Evolutionary conservation across 2,888 invertebrate species (phyloP).

Genomic region (Diarsia mendica): DNA sequence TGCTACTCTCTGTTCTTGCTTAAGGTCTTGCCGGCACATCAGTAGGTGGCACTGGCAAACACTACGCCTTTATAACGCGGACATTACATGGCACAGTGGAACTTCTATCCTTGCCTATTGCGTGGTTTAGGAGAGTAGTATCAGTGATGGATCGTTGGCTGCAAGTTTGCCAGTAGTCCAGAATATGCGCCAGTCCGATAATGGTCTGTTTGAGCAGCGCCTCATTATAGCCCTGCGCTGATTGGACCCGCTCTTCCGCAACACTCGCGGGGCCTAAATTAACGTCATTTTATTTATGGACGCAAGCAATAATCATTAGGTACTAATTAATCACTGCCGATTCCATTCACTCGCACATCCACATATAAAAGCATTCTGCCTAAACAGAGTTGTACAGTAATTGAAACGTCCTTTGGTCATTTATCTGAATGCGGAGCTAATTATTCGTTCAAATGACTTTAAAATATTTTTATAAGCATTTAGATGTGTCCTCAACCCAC

Average conservation of each 20-base stretch:
- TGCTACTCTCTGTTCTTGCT: not conserved
- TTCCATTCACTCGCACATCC: not conserved
- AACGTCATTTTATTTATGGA: not conserved
- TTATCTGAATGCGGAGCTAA: not conserved
- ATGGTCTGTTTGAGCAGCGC: constrained; percentile 21
- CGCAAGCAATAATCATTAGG: not conserved
- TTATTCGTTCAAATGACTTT: not conserved
- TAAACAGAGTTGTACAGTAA: not conserved
- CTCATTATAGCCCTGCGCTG: constrained; percentile 1
- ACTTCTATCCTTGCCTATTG: constrained; percentile 5
- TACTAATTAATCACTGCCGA: not conserved
- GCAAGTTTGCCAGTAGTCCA: constrained; percentile 24
- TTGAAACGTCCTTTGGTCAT: not conserved
- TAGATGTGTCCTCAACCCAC: not conserved
- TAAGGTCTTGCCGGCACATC: too few species aligned
- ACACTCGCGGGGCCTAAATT: not conserved
- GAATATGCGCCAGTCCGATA: constrained; percentile 24
- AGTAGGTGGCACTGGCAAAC: too few species aligned
- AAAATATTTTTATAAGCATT: not conserved
- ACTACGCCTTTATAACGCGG: not conserved
- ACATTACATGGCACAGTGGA: too few species aligned
- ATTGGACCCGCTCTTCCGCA: not conserved
- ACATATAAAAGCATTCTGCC: not conserved
- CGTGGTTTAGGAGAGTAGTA: not conserved
- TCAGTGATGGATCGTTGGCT: constrained; percentile 41